Evolutionary conservation across 2,888 invertebrate genomes (phyloP).

Genomic region (Drosophila neotestacea): DNA sequence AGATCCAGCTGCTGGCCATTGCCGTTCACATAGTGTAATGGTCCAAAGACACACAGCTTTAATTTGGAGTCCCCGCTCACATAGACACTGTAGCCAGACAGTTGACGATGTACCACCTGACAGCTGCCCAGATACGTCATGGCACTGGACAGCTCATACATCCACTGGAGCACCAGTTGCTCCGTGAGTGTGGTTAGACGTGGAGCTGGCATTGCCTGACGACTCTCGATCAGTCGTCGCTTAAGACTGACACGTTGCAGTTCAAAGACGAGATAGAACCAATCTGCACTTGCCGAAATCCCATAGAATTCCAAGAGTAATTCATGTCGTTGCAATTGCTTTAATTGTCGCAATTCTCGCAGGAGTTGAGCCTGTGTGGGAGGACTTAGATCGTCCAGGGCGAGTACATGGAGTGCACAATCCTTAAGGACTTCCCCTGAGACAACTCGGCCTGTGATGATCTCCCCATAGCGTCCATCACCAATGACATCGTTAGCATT

Average conservation of each 20-base stretch:
- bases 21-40: conserved; percentile 88
- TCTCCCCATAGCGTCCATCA: conserved; percentile 91
- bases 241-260: conserved; percentile 89
- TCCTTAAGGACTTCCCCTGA: conserved; percentile 64
- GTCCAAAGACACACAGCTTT: conserved; percentile 91
- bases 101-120: conserved; percentile 90
- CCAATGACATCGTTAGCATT: conserved; percentile 90
- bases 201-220: conserved; percentile 83
- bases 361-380: conserved; percentile 86
- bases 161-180: conserved; percentile 88
- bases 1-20: conserved; percentile 89
- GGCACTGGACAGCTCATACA: conserved; percentile 89
- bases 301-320: conserved; percentile 91
- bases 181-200: conserved; percentile 88
- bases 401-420: conserved; percentile 89
- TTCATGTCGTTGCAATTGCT: conserved; percentile 89
- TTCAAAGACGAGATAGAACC: conserved; percentile 91
- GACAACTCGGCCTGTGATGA: conserved; percentile 89
- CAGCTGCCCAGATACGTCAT: conserved; percentile 90
- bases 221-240: conserved; percentile 88
- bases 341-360: conserved; percentile 90
- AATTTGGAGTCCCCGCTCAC: conserved; percentile 88
- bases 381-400: conserved; percentile 86
- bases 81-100: conserved; percentile 90
- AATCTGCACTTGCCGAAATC: conserved; percentile 91